Base-by-base conservation (phyloP, 2,113 vertebrate genomes). In the Cisticola juncidis region DNA sequence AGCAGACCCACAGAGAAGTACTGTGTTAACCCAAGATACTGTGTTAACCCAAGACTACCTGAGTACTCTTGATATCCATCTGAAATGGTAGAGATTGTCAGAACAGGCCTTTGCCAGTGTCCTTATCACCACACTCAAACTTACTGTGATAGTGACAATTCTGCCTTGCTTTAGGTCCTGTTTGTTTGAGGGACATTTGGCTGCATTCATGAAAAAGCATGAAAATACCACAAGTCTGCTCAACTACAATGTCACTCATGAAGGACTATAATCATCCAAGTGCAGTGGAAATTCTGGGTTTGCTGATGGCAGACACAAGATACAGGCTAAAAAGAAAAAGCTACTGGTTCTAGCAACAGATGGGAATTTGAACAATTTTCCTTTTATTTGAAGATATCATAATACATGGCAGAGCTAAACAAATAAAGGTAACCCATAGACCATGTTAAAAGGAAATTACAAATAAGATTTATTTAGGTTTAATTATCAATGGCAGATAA, bases 361-460 rank as follows among this genome's bases (percentile, higher is more conserved):
- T 48, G 50, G 2, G 7, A 31, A 58, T 68, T 44, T 29, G 18
- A 90, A 70, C 22, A 42, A 22, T 50, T 50, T 89, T 79, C 47
- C 88, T 83, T 78, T 44, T 78, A 90, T 72, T 72, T 36, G 88
- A 80, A 94, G 36, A 48, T 24, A 57, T 18, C n/a, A 50, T 25
- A 81, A 48, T 66, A 19, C 22, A 92, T 89, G 44, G 64, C 2
- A 15, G 76, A 95, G 22, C 11, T 72, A 93, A 90, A 78, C 93
- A 83, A 95, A 94, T 17, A 44, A 76, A 79, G 36, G 42, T 11
- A 14, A 90, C 33, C 28, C 15, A 18, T 2, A 3, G 25, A 66
- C 14, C 42, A 73, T 6, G n/a, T 83, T 61, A 86, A 92, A 78
- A 74, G 60, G 88, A 97, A 97, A 96, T 91, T 91, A 44, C 31